phyloP scores from a whole-genome alignment of 1,140 invertebrate species.

The Bombus breviceps region DNA sequence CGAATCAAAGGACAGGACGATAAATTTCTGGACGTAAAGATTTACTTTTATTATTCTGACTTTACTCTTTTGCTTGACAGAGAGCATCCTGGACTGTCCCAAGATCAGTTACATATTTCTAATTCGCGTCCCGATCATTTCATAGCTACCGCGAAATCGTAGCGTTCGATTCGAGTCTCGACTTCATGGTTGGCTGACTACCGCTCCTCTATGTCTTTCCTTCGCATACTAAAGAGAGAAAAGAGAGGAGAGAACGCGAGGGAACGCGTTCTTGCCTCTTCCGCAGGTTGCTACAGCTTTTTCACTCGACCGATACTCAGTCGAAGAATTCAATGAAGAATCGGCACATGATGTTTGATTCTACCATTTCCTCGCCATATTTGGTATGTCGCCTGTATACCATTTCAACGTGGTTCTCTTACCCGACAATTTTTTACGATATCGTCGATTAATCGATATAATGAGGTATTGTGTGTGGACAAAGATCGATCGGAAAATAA shows the following conservation, averaged over 20 bases:
- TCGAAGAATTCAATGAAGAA: constrained; percentile 64
- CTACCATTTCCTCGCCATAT: constrained; percentile 47
- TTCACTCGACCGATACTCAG: constrained; percentile 59
- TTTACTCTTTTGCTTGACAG: background rate
- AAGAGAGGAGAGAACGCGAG: constrained; percentile 61
- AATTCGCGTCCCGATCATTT: constrained; percentile 57
- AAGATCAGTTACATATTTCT: constrained; percentile 24
- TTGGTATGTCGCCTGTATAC: constrained; percentile 30
- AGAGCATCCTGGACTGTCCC: background rate
- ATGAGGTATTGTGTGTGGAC: background rate
- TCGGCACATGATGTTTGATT: constrained; percentile 54
- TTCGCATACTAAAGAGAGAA: constrained; percentile 60
- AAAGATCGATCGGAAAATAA: constrained; percentile 17
- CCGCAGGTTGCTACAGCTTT: constrained; percentile 60
- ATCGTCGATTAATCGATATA: constrained; percentile 8
- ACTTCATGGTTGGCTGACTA: constrained; percentile 77
- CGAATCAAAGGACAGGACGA: background rate
- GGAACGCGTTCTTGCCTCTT: constrained; percentile 68
- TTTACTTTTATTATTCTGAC: background rate
- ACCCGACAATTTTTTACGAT: background rate
- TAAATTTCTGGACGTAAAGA: background rate
- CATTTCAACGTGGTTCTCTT: background rate
- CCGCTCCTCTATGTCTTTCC: constrained; percentile 75
- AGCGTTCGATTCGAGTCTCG: constrained; percentile 76
- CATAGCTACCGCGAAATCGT: constrained; percentile 72